Conservation (phyloP, 2,113 vertebrate genomes). For the Stomatorhinus ivindoensis region DNA sequence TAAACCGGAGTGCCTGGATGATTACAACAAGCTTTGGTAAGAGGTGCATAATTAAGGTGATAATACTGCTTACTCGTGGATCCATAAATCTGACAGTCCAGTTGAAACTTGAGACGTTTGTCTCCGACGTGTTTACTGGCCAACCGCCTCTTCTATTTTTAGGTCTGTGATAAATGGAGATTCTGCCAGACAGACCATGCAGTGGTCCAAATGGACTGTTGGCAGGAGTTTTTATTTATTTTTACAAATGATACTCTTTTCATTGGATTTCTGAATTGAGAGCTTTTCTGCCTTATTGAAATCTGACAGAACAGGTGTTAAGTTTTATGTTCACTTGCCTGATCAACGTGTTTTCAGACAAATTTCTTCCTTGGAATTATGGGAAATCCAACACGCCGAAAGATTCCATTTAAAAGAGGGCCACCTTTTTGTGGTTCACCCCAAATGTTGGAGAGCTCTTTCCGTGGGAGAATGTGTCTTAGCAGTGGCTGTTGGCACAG, state of each 20-base stretch:
- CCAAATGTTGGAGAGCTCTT: neutral
- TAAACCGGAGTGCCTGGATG: slow-evolving; percentile 92
- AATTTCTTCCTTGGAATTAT: neutral
- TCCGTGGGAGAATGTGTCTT: neutral
- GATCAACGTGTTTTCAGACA: neutral
- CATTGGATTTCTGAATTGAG: neutral
- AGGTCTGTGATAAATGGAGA: neutral
- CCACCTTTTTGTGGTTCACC: neutral
- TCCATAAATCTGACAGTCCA: neutral
- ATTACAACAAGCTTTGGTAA: slow-evolving; percentile 95
- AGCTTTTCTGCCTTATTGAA: neutral
- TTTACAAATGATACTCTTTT: neutral
- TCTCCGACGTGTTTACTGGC: neutral
- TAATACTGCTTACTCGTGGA: neutral
- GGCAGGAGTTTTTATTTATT: neutral
- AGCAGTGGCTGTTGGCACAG: neutral
- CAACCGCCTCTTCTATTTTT: neutral
- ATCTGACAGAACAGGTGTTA: neutral
- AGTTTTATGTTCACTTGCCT: neutral
- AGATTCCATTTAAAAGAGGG: neutral
- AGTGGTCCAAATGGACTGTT: neutral
- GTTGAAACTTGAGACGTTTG: neutral
- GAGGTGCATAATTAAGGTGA: slow-evolving; percentile 32
- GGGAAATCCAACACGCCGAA: neutral
- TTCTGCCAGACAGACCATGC: neutral